Evolutionary conservation across 2,888 invertebrate species (phyloP).

Genomic region (Lepidochitona cinerea): DNA sequence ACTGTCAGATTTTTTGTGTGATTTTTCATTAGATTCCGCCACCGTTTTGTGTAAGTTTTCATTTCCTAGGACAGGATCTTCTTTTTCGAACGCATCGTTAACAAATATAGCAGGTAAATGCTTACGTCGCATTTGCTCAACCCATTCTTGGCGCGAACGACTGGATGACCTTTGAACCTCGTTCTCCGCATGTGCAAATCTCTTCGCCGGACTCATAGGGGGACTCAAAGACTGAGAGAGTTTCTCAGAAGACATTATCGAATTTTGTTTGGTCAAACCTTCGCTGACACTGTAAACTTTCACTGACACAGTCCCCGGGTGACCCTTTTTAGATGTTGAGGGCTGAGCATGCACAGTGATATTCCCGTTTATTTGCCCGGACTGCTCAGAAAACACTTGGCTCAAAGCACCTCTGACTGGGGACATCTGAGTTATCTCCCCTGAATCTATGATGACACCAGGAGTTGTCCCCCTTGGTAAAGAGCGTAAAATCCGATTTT

Average conservation of each 20-base stretch:
- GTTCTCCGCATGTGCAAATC: background rate
- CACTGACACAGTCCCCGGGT: background rate
- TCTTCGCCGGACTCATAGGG: background rate
- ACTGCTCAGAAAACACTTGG: background rate
- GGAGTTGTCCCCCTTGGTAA: background rate
- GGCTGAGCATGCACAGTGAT: background rate
- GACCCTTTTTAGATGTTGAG: background rate
- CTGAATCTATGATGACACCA: background rate
- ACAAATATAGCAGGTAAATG: slow-evolving; percentile 56
- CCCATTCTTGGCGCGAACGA: slow-evolving; percentile 47
- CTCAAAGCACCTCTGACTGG: background rate
- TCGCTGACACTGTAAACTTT: background rate
- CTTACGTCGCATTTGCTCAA: slow-evolving; percentile 54
- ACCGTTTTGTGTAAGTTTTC: background rate
- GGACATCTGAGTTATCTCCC: background rate
- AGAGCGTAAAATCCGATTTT: background rate
- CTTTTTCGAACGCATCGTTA: slow-evolving; percentile 46
- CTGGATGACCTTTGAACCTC: slow-evolving; percentile 20
- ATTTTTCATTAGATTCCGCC: background rate
- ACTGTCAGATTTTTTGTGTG: slow-evolving; percentile 7
- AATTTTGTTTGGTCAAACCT: too few relatives aligned
- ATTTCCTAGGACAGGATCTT: slow-evolving; percentile 10
- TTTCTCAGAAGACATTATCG: background rate
- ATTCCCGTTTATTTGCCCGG: background rate
- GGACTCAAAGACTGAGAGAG: too few relatives aligned